Evolutionary conservation across 2,797 vertebrate genomes (phyloP), one percentile per base, ranked within the genome.

Genomic region (Echeneis naucrates): DNA sequence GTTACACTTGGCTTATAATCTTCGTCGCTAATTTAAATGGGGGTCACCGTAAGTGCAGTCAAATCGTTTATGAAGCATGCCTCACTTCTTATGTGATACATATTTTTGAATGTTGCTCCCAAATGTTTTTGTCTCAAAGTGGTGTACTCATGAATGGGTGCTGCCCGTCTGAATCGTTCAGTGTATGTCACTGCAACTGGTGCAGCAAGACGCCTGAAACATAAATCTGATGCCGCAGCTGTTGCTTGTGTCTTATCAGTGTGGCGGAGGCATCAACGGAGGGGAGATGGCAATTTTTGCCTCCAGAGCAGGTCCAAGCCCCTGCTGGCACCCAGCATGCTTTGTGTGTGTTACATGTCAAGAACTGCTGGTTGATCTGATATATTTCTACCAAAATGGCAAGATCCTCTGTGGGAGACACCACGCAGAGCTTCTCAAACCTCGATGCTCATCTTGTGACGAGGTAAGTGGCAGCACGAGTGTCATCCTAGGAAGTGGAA

Each of bases 351-450:
- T 93, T 79, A 98, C 96, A 0, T 99, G 98, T 84, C 94, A 95
- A 0, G 97, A 98, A 90, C 95, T 98, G 64, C 94, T 99, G 47
- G 98, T 99, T 73, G 98, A 99, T 89, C 95, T 99, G 45, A 99
- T 99, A 91, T 99, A 99, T 91, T 99, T 99, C 92, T 95, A 96
- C 90, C 96, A 98, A 92, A 96, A 97, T 78, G 96, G 95, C 79
- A 97, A 96, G 90, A 95, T 98, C 85, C 94, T 97, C 80, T 99
- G 98, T 1, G 98, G 98, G 72, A 94, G 98, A 85, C 98, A 99
- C 87, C 97, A 99, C 0, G 96, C 97, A 2, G 97, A 99, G 84
- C 94, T 98, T 51, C 94, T 99, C 50, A 99, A 99, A 84, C 98
- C 98, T 26, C 94, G 98, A n/a, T 99, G 98, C 87, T 97, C 97